phyloP scores from a whole-genome alignment of 2,888 invertebrate species.

The Epirrhoe alternata region DNA sequence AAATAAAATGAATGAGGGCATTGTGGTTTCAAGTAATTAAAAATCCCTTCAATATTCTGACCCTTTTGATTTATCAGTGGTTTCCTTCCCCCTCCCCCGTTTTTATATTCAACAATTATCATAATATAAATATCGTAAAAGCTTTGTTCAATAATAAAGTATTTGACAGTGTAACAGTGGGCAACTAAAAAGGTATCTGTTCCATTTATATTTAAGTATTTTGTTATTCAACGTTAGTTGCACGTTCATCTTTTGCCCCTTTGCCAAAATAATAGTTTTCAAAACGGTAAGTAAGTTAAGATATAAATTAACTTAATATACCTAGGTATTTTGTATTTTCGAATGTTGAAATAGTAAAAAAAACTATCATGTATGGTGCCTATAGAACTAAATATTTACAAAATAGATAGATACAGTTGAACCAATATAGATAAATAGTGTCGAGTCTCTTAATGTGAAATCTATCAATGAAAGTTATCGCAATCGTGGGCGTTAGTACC shows the following conservation, averaged over 20 bases:
- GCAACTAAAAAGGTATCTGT: no score
- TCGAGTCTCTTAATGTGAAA: not conserved
- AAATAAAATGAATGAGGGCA: slow-evolving; percentile 8
- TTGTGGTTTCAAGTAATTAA: slow-evolving; percentile 15
- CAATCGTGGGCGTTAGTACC: not conserved
- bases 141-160: slow-evolving; percentile 6
- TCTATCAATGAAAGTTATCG: slow-evolving; percentile 3
- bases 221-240: no score
- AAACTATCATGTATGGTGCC: no score
- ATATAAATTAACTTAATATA: no score
- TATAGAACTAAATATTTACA: no score
- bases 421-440: not conserved
- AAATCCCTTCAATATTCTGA: slow-evolving; percentile 13
- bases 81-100: not conserved
- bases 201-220: no score
- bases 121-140: not conserved
- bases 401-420: no score
- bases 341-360: no score
- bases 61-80: slow-evolving; percentile 22
- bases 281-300: no score
- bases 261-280: no score
- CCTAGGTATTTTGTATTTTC: no score
- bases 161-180: not conserved
- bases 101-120: not conserved
- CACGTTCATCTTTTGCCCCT: no score